phyloP scores from a whole-genome alignment of 2,888 invertebrate genomes.

The Bedellia somnulentella region DNA sequence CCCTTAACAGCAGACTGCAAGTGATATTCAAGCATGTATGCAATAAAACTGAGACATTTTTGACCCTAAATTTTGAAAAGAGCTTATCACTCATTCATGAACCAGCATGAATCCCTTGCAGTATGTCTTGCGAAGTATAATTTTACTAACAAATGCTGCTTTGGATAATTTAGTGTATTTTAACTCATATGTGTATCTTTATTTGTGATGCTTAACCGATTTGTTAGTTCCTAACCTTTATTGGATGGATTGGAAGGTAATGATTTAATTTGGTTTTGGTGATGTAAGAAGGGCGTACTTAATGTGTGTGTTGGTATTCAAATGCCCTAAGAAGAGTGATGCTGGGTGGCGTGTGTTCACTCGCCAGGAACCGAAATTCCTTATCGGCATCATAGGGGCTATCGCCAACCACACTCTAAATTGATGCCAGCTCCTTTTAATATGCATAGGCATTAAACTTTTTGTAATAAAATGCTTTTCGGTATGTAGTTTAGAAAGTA shows the following conservation, averaged over 20 bases:
- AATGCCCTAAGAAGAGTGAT: conserved; percentile 62
- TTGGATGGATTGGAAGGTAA: conserved; percentile 51
- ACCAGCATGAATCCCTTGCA: conserved; percentile 48
- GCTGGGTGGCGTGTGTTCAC: conserved; percentile 41
- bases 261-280: conserved; percentile 55
- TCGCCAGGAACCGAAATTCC: conserved; percentile 42
- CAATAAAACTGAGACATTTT: conserved; percentile 8
- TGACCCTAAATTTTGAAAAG: too few relatives aligned
- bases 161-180: conserved; percentile 49
- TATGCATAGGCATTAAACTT: too few relatives aligned
- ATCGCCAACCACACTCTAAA: conserved; percentile 44
- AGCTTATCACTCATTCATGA: not conserved
- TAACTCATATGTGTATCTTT: conserved; percentile 18
- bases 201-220: conserved; percentile 37
- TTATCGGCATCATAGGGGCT: conserved; percentile 53
- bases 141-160: conserved; percentile 52
- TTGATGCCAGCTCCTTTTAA: too few relatives aligned
- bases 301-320: conserved; percentile 73
- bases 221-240: conserved; percentile 53
- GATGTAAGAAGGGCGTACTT: conserved; percentile 52
- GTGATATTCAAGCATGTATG: conserved; percentile 41
- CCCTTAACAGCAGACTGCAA: conserved; percentile 46
- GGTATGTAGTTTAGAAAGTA: too few relatives aligned
- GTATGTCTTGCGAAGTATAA: conserved; percentile 44
- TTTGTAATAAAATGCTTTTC: too few relatives aligned